These are phyloP conservation scores for Nanorana parkeri DNA, from an alignment of 2,113 vertebrate genomes.

Conservation along the genomic window DNA sequence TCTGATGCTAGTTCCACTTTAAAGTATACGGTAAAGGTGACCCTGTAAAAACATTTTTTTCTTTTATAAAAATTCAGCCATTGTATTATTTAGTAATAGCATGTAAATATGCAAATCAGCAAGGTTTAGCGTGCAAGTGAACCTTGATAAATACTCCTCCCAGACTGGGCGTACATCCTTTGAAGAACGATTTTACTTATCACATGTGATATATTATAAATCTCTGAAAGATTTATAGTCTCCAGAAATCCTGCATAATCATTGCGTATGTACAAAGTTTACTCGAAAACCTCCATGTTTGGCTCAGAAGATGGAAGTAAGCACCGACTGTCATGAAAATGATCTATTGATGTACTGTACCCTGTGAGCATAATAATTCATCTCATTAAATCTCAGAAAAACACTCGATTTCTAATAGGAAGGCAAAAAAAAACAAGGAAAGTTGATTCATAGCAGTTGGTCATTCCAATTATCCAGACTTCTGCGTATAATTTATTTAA, in stretches of 20 bases:
- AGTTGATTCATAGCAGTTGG: constrained; percentile 49
- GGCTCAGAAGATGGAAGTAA: background rate
- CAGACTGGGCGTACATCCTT: background rate
- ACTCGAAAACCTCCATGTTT: background rate
- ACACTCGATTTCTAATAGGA: constrained; percentile 37
- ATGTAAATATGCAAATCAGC: background rate
- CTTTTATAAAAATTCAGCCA: background rate
- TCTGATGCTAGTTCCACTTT: no score
- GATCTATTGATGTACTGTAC: constrained; percentile 15
- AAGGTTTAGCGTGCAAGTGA: background rate
- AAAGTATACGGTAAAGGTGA: background rate
- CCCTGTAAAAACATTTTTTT: background rate
- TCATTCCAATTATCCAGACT: constrained; percentile 52
- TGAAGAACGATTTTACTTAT: background rate
- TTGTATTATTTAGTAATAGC: background rate
- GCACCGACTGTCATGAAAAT: constrained; percentile 10
- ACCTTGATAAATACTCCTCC: background rate
- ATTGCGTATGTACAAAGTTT: constrained; percentile 15
- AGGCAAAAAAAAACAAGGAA: constrained; percentile 14
- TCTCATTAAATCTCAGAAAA: constrained; percentile 37
- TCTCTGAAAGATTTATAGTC: constrained; percentile 29
- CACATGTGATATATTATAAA: background rate
- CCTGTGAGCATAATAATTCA: constrained; percentile 34
- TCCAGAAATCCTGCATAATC: background rate
- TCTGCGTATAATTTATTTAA: constrained; percentile 53